Evolutionary conservation across 2,113 vertebrate genomes (phyloP).

Genomic region (Eptatretus burgeri): DNA sequence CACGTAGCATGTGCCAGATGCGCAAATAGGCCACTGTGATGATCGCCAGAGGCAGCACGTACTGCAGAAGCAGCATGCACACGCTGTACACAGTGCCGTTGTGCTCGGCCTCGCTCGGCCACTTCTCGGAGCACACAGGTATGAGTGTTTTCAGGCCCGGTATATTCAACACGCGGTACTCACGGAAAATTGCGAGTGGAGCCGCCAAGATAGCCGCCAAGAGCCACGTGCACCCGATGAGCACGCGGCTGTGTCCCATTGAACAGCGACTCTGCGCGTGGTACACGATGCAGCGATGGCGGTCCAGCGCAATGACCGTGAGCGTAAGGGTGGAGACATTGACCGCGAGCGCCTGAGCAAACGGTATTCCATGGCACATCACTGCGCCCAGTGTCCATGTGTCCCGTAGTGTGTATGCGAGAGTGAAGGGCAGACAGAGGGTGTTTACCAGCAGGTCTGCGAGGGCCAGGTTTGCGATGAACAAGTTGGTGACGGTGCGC

Average conservation of each 20-base stretch:
- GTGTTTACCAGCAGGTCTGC: conserved; percentile 62
- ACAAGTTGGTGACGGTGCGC: conserved; percentile 65
- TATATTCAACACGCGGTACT: conserved; percentile 38
- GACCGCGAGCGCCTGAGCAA: conserved; percentile 51
- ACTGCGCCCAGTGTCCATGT: conserved; percentile 59
- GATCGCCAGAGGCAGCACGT: conserved; percentile 39
- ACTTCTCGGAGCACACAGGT: conserved; percentile 47
- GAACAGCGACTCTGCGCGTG: conserved; percentile 64
- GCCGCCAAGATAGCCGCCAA: conserved; percentile 49
- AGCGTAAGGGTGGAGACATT: conserved; percentile 68
- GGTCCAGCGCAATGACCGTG: conserved; percentile 64
- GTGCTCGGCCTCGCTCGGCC: conserved; percentile 34
- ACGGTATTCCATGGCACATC: conserved; percentile 55
- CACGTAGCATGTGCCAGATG: conserved; percentile 60
- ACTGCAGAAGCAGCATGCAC: conserved; percentile 48
- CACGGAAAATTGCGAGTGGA: conserved; percentile 65
- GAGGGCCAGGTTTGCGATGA: conserved; percentile 62
- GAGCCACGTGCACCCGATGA: conserved; percentile 47
- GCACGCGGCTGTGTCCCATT: conserved; percentile 35
- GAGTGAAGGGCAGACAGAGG: conserved; percentile 53
- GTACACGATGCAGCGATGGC: conserved; percentile 52
- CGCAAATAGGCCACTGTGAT: conserved; percentile 44
- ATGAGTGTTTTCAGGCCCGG: conserved; percentile 27
- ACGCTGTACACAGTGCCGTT: conserved; percentile 45
- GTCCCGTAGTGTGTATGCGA: conserved; percentile 42